These are phyloP conservation scores for Neodon shergylaensis DNA, from an alignment of 2,113 vertebrate species.

Conservation along the genomic window DNA sequence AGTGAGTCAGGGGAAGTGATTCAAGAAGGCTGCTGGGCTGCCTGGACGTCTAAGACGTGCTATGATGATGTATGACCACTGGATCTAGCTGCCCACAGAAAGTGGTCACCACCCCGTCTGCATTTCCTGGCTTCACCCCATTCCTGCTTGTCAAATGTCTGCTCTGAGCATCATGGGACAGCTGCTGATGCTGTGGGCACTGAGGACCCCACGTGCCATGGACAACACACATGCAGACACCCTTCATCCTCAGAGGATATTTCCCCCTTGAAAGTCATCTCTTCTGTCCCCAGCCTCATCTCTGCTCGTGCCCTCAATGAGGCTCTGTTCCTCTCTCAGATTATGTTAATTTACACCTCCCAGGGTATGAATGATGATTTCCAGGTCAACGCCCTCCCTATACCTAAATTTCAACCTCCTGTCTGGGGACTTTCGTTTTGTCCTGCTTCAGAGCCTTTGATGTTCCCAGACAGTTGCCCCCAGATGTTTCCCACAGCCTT, in stretches of 20 bases:
- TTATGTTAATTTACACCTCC: background rate
- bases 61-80: background rate
- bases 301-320: background rate
- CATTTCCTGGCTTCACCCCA: background rate
- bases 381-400: background rate
- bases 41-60: background rate
- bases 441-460: background rate
- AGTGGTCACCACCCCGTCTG: background rate
- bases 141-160: background rate
- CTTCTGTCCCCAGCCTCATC: background rate
- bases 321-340: background rate
- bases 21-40: constrained; percentile 46
- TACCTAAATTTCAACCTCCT: background rate
- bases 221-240: background rate
- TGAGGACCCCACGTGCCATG: background rate
- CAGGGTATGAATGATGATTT: background rate
- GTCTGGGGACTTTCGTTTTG: background rate
- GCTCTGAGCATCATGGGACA: too few species aligned
- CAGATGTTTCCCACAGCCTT: background rate
- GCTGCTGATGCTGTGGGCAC: background rate
- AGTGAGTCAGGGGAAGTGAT: constrained; percentile 76
- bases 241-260: background rate
- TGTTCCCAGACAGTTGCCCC: background rate
- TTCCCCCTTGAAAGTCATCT: too few species aligned
- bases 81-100: constrained; percentile 21